phyloP scores from a whole-genome alignment of 2,797 vertebrate species.

The Malurus splendens region DNA sequence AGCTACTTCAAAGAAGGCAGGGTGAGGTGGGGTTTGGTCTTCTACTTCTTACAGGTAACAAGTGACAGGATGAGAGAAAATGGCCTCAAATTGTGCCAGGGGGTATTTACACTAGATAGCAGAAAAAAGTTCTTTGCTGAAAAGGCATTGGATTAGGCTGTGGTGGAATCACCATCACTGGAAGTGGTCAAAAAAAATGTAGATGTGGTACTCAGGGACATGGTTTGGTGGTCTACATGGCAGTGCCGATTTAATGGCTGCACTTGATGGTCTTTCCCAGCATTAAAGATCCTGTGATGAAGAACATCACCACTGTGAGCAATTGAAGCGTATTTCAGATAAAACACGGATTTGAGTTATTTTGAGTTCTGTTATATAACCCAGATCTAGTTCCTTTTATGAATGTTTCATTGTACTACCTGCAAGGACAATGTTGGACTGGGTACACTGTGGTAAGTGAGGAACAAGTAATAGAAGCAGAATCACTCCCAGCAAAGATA shows the following conservation, averaged over 20 bases:
- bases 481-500: background rate
- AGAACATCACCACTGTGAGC: background rate
- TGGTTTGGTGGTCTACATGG: background rate
- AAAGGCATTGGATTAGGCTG: background rate
- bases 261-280: background rate
- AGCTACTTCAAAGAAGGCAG: background rate
- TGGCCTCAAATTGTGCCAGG: background rate
- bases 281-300: background rate
- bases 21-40: background rate
- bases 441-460: too few species aligned
- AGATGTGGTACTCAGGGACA: background rate
- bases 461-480: background rate
- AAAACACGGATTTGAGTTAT: background rate
- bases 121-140: too few species aligned
- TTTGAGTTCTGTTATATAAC: background rate
- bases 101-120: background rate
- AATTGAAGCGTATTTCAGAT: background rate
- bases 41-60: background rate
- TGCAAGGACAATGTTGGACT: background rate
- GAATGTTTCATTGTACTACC: background rate
- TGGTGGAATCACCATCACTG: background rate
- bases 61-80: background rate
- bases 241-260: background rate
- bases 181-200: background rate
- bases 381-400: background rate